Evolutionary conservation across 2,797 vertebrate species (phyloP).

Genomic region (Cheirogaleus major): DNA sequence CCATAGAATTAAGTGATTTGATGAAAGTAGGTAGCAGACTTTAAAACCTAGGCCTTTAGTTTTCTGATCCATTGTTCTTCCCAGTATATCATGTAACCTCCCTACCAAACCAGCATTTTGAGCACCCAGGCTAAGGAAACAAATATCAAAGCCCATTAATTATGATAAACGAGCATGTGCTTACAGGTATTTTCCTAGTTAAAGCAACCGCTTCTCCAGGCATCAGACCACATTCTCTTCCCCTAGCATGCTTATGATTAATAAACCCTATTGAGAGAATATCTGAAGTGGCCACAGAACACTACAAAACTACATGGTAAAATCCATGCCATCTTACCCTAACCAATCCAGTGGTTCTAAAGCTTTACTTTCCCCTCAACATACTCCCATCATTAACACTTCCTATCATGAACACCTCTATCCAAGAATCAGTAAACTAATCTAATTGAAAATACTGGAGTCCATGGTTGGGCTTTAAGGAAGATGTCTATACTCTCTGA

Average conservation of each 20-base stretch:
- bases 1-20: slow-evolving; percentile 15
- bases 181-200: slow-evolving; percentile 2
- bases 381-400: neutral
- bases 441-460: slow-evolving; percentile 31
- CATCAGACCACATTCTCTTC: slow-evolving; percentile 11
- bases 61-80: slow-evolving; percentile 18
- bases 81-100: neutral
- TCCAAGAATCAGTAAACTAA: neutral
- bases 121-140: neutral
- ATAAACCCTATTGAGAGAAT: neutral
- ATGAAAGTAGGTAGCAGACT: slow-evolving; percentile 3
- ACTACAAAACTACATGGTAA: slow-evolving; percentile 20
- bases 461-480: neutral
- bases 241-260: neutral
- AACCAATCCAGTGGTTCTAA: slow-evolving; percentile 21
- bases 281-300: neutral
- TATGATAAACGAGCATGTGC: neutral
- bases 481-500: neutral
- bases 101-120: slow-evolving; percentile 37
- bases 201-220: neutral
- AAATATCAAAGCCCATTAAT: slow-evolving; percentile 26
- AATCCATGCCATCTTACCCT: neutral
- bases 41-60: slow-evolving; percentile 28
- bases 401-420: slow-evolving; percentile 8
- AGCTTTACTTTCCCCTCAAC: neutral